These are phyloP conservation scores for Neodon shergylaensis DNA, from an alignment of 2,113 vertebrate genomes.

Conservation along the genomic window DNA sequence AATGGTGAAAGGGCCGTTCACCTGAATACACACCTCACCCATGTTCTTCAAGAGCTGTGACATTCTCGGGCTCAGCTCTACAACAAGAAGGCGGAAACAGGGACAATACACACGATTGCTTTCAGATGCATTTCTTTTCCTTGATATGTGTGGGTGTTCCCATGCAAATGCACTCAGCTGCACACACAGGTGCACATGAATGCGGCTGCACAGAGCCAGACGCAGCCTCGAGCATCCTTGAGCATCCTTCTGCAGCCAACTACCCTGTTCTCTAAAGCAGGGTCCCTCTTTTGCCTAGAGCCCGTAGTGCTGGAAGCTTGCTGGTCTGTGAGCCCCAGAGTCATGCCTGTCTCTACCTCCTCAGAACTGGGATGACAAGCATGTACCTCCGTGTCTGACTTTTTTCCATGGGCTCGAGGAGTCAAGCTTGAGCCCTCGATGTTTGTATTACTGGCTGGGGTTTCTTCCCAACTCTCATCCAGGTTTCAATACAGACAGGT, in stretches of 20 bases:
- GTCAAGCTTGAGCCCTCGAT: not conserved
- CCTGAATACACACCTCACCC: not conserved
- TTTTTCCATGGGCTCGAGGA: not conserved
- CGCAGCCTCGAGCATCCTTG: not conserved
- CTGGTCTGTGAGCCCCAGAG: not conserved
- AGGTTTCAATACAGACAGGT: not conserved
- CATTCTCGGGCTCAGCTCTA: not conserved
- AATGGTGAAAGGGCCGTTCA: not conserved
- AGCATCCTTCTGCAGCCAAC: not conserved
- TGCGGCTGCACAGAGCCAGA: not conserved
- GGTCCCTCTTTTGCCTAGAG: not conserved
- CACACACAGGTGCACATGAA: not conserved
- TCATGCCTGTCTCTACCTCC: no score
- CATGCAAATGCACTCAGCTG: not conserved
- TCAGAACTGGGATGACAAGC: not conserved
- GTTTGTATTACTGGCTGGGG: no score
- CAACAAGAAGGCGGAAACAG: not conserved
- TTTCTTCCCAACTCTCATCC: not conserved
- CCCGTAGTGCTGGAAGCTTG: not conserved
- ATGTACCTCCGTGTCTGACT: not conserved
- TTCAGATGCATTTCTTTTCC: not conserved
- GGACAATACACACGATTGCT: not conserved
- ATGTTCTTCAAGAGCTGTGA: not conserved
- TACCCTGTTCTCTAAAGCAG: not conserved
- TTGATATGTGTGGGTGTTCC: not conserved